Conservation (phyloP, 2,888 invertebrate species). For the Orthosia cruda region DNA sequence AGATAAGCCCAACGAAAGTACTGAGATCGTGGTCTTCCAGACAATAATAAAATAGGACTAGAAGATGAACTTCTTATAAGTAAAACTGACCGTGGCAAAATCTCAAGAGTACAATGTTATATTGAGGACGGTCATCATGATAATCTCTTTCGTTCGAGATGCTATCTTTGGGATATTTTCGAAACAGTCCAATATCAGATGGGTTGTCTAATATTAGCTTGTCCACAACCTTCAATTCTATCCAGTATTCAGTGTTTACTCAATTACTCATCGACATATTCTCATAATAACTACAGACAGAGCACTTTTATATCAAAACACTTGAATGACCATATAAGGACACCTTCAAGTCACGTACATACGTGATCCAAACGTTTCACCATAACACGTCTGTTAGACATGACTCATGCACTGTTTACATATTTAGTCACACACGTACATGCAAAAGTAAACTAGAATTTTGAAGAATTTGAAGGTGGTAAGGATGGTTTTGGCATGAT, state of each 20-base stretch:
- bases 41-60: not conserved
- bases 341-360: slow-evolving; percentile 77
- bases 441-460: slow-evolving; percentile 73
- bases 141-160: too few species aligned
- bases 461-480: slow-evolving; percentile 59
- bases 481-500: slow-evolving; percentile 54
- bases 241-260: slow-evolving; percentile 33
- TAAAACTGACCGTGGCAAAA: not conserved
- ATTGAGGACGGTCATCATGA: too few species aligned
- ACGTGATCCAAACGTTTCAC: slow-evolving; percentile 75
- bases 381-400: slow-evolving; percentile 75
- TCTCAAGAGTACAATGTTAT: not conserved
- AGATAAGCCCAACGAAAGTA: not conserved
- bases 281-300: slow-evolving; percentile 55
- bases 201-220: not conserved
- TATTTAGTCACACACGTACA: slow-evolving; percentile 57
- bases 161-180: not conserved
- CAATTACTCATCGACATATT: slow-evolving; percentile 28
- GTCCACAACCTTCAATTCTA: not conserved
- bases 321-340: slow-evolving; percentile 83
- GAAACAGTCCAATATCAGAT: not conserved
- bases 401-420: slow-evolving; percentile 81
- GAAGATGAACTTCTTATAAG: not conserved
- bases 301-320: slow-evolving; percentile 75
- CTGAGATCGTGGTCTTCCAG: not conserved